Conservation (phyloP, 1,140 invertebrate genomes). For the Heliconius hermathena region DNA sequence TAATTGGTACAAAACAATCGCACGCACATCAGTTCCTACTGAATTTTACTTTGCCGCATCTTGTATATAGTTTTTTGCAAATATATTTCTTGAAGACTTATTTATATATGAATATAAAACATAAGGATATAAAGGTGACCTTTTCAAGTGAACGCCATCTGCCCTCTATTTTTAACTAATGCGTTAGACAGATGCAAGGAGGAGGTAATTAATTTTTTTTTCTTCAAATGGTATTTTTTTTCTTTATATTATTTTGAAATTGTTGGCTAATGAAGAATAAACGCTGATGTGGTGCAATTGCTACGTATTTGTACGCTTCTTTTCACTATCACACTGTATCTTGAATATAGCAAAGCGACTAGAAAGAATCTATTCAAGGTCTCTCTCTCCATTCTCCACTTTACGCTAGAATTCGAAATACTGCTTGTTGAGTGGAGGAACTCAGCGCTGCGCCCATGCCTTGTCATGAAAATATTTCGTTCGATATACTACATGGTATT, state of each 20-base stretch:
- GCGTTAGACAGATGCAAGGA: conserved; percentile 31
- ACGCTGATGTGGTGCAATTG: not conserved
- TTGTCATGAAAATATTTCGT: no score
- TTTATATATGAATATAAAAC: conserved; percentile 32
- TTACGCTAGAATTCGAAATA: no score
- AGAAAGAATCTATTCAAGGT: not conserved
- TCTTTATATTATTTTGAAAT: not conserved
- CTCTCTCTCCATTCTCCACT: no score
- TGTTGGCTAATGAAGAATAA: not conserved
- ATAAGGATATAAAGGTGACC: conserved; percentile 26
- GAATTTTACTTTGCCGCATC: not conserved
- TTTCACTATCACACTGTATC: not conserved
- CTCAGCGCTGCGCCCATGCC: no score
- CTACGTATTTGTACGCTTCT: not conserved
- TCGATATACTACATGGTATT: no score
- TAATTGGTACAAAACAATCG: conserved; percentile 15
- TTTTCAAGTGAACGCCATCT: conserved; percentile 32
- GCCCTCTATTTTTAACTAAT: conserved; percentile 40
- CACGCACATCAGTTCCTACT: not conserved
- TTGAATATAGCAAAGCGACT: not conserved
- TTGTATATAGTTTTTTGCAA: not conserved
- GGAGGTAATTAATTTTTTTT: not conserved
- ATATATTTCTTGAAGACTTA: conserved; percentile 12
- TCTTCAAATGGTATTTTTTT: not conserved
- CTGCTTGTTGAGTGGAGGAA: no score